These are phyloP conservation scores for Galerucella calmariensis DNA, from an alignment of 2,888 invertebrate genomes.

Conservation along the genomic window DNA sequence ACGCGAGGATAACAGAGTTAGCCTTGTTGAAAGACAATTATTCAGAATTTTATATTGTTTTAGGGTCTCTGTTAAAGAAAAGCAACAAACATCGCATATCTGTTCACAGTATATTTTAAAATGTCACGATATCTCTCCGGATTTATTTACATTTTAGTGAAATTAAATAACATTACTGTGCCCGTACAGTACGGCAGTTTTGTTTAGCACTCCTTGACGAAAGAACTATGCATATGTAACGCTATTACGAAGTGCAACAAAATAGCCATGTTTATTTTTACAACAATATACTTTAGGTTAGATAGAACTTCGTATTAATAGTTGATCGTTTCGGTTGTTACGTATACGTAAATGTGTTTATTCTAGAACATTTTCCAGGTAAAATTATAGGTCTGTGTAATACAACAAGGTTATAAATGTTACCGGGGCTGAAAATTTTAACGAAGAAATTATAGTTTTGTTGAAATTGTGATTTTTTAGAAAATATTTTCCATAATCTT, in stretches of 20 bases:
- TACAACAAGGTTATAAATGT: not conserved
- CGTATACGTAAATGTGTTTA: not conserved
- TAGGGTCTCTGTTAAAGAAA: conserved; percentile 43
- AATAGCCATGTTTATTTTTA: conserved; percentile 26
- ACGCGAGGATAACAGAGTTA: too few species aligned
- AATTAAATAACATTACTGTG: conserved; percentile 54
- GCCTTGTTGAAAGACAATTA: not conserved
- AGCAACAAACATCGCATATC: conserved; percentile 56
- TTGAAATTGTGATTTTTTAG: not conserved
- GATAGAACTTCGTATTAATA: conserved; percentile 10
- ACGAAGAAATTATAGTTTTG: not conserved
- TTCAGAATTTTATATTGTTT: conserved; percentile 31
- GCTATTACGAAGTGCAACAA: conserved; percentile 33
- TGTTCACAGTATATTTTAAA: conserved; percentile 60
- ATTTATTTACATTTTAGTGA: conserved; percentile 58
- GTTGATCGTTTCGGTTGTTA: not conserved
- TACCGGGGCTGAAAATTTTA: not conserved
- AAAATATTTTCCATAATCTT: too few species aligned
- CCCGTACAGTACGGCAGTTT: conserved; percentile 14
- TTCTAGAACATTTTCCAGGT: conserved; percentile 18
- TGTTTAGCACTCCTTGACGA: conserved; percentile 48
- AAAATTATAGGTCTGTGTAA: conserved; percentile 2
- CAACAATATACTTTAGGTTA: conserved; percentile 3
- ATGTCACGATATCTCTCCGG: conserved; percentile 56
- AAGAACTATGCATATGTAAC: conserved; percentile 55